These are phyloP conservation scores for Heliornis fulica DNA, from an alignment of 2,113 vertebrate species.

Conservation along the genomic window DNA sequence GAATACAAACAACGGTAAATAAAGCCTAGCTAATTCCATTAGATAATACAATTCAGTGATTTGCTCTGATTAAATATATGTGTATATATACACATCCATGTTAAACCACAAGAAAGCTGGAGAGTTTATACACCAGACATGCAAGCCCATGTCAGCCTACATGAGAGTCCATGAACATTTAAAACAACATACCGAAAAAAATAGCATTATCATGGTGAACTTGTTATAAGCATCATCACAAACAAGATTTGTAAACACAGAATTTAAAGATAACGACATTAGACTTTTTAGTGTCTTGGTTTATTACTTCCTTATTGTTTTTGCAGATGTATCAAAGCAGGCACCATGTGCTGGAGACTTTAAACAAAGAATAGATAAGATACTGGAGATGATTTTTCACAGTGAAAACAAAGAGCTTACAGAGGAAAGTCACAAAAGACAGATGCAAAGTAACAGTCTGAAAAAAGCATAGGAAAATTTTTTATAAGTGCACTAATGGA, in stretches of 20 bases:
- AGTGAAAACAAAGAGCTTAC: not conserved
- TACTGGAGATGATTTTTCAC: not conserved
- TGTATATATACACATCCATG: not conserved
- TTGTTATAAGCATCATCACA: not conserved
- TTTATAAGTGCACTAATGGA: not conserved
- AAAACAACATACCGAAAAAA: too few relatives aligned
- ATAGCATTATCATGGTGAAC: not conserved
- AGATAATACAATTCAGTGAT: not conserved
- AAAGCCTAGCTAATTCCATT: not conserved
- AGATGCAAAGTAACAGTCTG: not conserved
- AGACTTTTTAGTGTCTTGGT: not conserved
- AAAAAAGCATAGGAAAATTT: not conserved
- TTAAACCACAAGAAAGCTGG: not conserved
- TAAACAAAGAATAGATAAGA: not conserved
- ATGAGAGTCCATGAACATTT: accelerated
- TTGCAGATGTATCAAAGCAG: not conserved
- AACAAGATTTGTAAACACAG: not conserved
- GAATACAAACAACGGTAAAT: not conserved
- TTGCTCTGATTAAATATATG: not conserved
- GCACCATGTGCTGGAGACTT: not conserved
- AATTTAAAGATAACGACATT: not conserved
- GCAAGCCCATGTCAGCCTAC: not conserved
- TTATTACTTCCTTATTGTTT: not conserved
- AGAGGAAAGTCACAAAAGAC: accelerated
- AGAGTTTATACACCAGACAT: not conserved